These are phyloP conservation scores for Thomomys bottae DNA, from an alignment of 2,113 vertebrate species.

Conservation along the genomic window DNA sequence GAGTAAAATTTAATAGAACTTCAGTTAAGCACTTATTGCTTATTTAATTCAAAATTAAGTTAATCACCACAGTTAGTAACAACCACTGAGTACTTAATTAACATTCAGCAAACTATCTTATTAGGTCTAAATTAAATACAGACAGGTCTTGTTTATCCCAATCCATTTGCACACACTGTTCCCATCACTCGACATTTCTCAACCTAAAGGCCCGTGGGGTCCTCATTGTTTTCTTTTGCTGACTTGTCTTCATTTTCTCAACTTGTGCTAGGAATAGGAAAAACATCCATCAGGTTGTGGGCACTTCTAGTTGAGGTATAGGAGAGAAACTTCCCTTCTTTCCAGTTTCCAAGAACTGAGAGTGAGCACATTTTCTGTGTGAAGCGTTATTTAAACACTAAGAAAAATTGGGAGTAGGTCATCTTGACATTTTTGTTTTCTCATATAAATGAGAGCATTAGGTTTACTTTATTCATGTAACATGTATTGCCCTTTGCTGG, in stretches of 20 bases:
- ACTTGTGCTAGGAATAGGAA: not conserved
- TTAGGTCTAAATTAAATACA: conserved; percentile 80
- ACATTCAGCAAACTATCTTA: conserved; percentile 84
- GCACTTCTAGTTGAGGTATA: not conserved
- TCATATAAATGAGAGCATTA: not conserved
- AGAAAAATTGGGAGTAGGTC: not conserved
- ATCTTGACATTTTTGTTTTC: conserved; percentile 27
- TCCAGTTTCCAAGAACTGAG: not conserved
- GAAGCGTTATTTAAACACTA: not conserved
- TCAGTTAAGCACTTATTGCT: conserved; percentile 86
- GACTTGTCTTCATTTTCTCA: conserved; percentile 15
- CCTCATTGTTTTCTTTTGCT: not conserved
- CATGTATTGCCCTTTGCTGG: not conserved
- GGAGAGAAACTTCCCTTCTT: not conserved
- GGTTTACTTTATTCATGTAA: not conserved
- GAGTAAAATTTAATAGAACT: conserved; percentile 87
- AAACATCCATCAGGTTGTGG: not conserved
- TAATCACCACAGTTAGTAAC: conserved; percentile 86
- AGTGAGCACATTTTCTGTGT: not conserved
- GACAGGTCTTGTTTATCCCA: conserved; percentile 78
- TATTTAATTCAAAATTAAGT: conserved; percentile 88
- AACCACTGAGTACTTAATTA: conserved; percentile 87
- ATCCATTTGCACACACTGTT: conserved; percentile 62
- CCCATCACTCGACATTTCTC: not conserved
- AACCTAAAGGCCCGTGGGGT: not conserved